Conservation (phyloP, 2,797 vertebrate species). For the Podarcis siculus region DNA sequence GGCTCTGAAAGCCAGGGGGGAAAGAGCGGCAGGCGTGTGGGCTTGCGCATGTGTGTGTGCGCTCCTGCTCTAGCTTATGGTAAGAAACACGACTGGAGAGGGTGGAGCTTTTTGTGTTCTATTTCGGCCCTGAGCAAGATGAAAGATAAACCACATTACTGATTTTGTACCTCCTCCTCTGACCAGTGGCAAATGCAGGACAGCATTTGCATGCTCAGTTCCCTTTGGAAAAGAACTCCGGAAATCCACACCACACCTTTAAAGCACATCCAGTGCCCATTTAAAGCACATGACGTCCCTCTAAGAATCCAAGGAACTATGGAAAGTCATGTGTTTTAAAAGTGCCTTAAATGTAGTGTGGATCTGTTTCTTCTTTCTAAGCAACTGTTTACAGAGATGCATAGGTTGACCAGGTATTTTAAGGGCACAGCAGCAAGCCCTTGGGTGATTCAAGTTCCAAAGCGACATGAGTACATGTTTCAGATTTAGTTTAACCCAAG, state of each 20-base stretch:
- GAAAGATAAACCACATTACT: not conserved
- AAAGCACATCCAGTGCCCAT: no score
- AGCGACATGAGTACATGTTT: not conserved
- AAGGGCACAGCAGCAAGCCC: not conserved
- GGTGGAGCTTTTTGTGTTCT: not conserved
- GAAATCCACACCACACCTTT: not conserved
- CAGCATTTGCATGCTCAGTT: not conserved
- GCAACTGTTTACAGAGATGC: not conserved
- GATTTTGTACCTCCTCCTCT: not conserved
- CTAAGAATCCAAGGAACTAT: no score
- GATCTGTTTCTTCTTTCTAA: not conserved
- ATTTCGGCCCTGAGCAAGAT: not conserved
- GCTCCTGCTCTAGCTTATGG: no score
- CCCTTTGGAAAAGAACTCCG: not conserved
- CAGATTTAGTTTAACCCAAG: slow-evolving; percentile 15
- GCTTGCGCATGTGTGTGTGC: no score
- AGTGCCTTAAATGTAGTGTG: no score
- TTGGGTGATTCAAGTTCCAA: not conserved
- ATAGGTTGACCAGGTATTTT: not conserved
- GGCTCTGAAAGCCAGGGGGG: no score
- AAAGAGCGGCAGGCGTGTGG: no score
- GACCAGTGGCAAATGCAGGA: not conserved
- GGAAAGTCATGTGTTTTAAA: no score
- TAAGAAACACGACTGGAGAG: not conserved
- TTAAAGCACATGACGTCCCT: no score